These are phyloP conservation scores for Callosobruchus maculatus DNA, from an alignment of 2,888 invertebrate genomes.

Conservation along the genomic window DNA sequence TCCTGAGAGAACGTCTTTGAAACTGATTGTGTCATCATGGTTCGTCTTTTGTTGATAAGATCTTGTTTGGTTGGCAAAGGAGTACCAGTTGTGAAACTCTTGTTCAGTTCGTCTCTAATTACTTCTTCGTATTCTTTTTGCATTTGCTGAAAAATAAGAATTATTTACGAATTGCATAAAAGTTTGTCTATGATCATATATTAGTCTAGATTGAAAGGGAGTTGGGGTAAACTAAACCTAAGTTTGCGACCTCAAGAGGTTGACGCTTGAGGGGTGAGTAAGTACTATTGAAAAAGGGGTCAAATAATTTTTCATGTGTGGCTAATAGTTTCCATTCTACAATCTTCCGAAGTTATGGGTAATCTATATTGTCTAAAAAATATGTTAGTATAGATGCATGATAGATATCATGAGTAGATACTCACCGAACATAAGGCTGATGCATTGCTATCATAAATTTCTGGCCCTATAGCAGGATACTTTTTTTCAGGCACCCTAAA, in stretches of 20 bases:
- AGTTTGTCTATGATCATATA: too few relatives aligned
- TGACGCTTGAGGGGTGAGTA: too few relatives aligned
- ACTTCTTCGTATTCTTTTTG: conserved; percentile 43
- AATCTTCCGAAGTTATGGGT: too few relatives aligned
- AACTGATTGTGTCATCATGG: conserved; percentile 11
- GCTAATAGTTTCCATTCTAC: too few relatives aligned
- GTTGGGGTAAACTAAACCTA: too few relatives aligned
- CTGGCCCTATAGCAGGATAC: conserved; percentile 42
- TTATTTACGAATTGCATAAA: neutral
- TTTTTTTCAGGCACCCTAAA: conserved; percentile 38
- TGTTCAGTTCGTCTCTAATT: conserved; percentile 37
- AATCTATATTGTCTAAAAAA: too few relatives aligned
- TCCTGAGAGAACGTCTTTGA: conserved; percentile 8
- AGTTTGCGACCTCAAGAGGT: too few relatives aligned
- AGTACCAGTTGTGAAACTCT: conserved; percentile 24
- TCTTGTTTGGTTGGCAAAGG: conserved; percentile 27
- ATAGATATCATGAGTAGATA: conserved; percentile 4
- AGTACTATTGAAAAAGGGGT: too few relatives aligned
- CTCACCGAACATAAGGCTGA: conserved; percentile 42
- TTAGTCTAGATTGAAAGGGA: too few relatives aligned
- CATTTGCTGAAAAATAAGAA: conserved; percentile 33
- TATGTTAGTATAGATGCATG: neutral
- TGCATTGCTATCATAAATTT: conserved; percentile 33
- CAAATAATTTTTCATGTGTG: too few relatives aligned
- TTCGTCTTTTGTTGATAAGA: conserved; percentile 25